Conservation (phyloP, 2,797 vertebrate genomes). For the Pipistrellus pipistrellus region DNA sequence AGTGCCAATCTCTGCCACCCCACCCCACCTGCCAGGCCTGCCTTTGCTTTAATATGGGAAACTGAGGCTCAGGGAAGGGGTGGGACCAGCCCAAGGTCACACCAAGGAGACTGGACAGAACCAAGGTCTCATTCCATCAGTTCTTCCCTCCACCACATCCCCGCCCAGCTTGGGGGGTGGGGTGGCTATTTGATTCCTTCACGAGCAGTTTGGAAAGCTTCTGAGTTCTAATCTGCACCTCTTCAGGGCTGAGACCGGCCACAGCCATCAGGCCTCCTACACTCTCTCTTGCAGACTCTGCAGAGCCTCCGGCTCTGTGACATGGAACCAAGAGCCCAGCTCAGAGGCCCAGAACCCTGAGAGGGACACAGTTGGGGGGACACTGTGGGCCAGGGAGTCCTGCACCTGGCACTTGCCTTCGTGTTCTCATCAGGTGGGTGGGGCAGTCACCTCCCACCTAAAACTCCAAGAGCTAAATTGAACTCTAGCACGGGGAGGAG, state of each 20-base stretch:
- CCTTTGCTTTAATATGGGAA: neutral
- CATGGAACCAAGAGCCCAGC: neutral
- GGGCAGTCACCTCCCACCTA: neutral
- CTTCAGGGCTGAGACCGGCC: neutral
- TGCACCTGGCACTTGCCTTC: neutral
- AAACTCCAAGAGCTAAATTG: neutral
- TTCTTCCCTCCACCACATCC: neutral
- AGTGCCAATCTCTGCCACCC: neutral
- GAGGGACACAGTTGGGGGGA: too few relatives aligned
- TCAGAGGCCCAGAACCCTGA: neutral
- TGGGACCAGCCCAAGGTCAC: neutral
- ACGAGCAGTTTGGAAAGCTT: neutral
- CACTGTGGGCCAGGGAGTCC: too few relatives aligned
- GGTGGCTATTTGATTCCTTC: neutral
- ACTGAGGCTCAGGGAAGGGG: neutral
- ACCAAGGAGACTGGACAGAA: neutral
- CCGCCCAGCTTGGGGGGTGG: rapidly evolving
- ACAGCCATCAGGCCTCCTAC: neutral
- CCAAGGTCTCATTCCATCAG: neutral
- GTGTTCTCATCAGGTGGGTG: neutral
- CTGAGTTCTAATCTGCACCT: neutral
- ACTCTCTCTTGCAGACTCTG: too few relatives aligned
- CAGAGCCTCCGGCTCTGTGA: neutral
- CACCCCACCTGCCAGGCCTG: neutral
- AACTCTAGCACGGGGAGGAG: neutral